These are phyloP conservation scores for Lasaia peninsularis DNA, from an alignment of 1,140 invertebrate species.

Conservation along the genomic window DNA sequence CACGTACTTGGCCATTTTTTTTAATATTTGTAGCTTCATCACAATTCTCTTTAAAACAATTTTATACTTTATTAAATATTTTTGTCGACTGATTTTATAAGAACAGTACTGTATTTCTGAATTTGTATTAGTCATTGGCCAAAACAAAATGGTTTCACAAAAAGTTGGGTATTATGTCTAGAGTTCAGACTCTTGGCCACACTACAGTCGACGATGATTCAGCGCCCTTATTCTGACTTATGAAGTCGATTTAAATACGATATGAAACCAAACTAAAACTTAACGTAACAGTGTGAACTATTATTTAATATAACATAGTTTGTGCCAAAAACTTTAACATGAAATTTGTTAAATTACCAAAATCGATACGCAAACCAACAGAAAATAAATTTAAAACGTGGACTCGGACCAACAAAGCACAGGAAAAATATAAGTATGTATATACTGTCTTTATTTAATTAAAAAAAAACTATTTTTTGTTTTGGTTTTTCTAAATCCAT, in stretches of 20 bases:
- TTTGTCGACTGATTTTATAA: neutral
- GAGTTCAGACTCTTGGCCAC: conserved; percentile 16
- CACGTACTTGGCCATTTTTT: too few species aligned
- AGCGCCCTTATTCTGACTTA: conserved; percentile 26
- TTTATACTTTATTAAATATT: too few species aligned
- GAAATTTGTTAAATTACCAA: too few species aligned
- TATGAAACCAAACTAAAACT: neutral
- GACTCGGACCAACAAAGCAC: too few species aligned
- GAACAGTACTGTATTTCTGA: neutral
- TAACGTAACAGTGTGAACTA: neutral
- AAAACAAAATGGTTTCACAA: conserved; percentile 16
- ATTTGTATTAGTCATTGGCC: conserved; percentile 29
- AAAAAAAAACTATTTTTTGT: too few species aligned
- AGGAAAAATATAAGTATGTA: too few species aligned
- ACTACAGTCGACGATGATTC: conserved; percentile 19
- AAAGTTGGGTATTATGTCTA: conserved; percentile 24
- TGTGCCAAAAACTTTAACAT: neutral
- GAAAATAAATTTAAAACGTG: too few species aligned
- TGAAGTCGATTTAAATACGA: neutral
- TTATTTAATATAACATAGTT: neutral
- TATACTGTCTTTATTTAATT: too few species aligned
- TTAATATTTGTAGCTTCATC: too few species aligned
- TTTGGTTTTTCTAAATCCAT: too few species aligned
- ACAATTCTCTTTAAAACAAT: too few species aligned
- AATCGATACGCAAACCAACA: too few species aligned